phyloP scores from a whole-genome alignment of 2,888 invertebrate species.

The Tetranychus truncatus region DNA sequence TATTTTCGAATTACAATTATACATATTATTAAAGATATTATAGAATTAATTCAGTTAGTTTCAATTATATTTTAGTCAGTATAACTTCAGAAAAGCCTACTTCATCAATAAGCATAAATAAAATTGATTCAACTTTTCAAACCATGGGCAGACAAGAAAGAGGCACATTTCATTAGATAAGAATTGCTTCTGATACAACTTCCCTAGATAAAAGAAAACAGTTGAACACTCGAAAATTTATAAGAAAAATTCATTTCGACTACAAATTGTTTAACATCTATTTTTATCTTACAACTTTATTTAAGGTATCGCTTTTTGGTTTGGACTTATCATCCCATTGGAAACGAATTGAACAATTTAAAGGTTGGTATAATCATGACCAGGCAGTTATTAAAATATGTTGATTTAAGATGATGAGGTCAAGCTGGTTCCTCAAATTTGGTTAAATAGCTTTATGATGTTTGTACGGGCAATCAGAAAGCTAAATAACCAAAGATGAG shows the following conservation, averaged over 20 bases:
- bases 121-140: not conserved
- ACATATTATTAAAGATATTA: too few relatives aligned
- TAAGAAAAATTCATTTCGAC: not conserved
- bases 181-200: constrained; percentile 6
- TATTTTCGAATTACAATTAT: too few relatives aligned
- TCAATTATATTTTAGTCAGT: too few relatives aligned
- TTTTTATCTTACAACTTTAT: not conserved
- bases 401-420: too few relatives aligned
- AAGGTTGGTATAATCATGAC: too few relatives aligned
- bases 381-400: too few relatives aligned
- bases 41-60: too few relatives aligned
- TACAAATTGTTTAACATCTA: constrained; percentile 9
- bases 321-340: too few relatives aligned
- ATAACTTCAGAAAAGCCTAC: too few relatives aligned
- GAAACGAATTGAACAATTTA: too few relatives aligned
- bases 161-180: not conserved
- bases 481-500: not conserved
- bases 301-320: not conserved
- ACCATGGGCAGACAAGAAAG: not conserved
- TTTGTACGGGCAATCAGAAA: not conserved
- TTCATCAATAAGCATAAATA: too few relatives aligned
- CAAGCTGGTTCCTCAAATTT: not conserved
- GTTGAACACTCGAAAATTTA: constrained; percentile 10
- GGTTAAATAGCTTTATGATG: not conserved
- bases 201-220: constrained; percentile 2